These are phyloP conservation scores for Tapirus indicus DNA, from an alignment of 2,797 vertebrate species.

Conservation along the genomic window DNA sequence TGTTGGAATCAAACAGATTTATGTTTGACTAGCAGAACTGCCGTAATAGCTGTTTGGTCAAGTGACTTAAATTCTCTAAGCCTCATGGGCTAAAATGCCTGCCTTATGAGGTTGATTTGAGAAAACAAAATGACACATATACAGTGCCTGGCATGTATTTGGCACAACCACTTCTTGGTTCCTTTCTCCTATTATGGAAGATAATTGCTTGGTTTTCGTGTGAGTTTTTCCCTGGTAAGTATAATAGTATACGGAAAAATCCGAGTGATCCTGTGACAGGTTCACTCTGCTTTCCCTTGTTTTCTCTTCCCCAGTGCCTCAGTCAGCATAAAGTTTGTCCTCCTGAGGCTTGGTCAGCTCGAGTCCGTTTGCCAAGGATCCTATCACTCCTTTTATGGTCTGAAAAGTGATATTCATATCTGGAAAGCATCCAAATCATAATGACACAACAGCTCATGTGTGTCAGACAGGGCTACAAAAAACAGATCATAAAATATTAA, in stretches of 20 bases:
- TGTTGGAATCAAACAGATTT: neutral
- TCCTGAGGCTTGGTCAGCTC: conserved; percentile 47
- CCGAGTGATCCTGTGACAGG: neutral
- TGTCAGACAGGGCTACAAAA: conserved; percentile 37
- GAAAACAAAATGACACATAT: neutral
- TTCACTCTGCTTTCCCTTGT: neutral
- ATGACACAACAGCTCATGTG: conserved; percentile 23
- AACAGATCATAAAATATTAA: conserved; percentile 43
- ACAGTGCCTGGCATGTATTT: neutral
- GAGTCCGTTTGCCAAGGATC: conserved; percentile 52
- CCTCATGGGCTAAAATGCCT: neutral
- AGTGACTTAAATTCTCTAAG: neutral
- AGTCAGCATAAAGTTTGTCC: conserved; percentile 24
- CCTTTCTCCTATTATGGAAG: neutral
- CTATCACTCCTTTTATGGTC: conserved; percentile 64
- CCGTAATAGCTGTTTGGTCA: neutral
- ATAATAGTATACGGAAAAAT: neutral
- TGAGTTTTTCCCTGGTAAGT: neutral
- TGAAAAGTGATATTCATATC: conserved; percentile 71
- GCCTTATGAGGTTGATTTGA: neutral
- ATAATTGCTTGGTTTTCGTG: neutral
- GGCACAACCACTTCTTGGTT: neutral
- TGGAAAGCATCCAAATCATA: conserved; percentile 62
- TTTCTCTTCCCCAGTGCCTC: neutral
- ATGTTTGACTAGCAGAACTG: neutral